Evolutionary conservation across 2,888 invertebrate species (phyloP).

Genomic region (Ectropis crepuscularia): DNA sequence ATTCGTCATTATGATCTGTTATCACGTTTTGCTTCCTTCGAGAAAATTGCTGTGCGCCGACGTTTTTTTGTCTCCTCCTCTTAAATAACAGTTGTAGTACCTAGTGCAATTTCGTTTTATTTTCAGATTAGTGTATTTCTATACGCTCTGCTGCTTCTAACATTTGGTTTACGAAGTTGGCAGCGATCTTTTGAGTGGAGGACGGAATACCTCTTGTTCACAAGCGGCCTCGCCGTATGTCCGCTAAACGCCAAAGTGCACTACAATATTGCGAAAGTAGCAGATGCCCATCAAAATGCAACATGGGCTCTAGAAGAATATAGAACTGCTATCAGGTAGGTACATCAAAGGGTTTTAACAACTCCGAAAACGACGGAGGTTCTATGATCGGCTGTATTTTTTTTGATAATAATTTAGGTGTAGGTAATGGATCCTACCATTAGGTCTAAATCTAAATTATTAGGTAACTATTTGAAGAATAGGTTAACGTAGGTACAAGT

Average conservation of each 20-base stretch:
- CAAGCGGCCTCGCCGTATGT: conserved; percentile 93
- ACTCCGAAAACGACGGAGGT: not conserved
- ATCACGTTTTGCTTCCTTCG: too few species aligned
- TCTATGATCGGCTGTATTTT: too few species aligned
- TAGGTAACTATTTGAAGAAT: too few species aligned
- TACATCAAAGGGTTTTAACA: not conserved
- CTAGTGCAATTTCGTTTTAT: conserved; percentile 4
- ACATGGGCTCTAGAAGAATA: conserved; percentile 91
- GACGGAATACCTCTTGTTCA: conserved; percentile 91
- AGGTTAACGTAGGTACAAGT: too few species aligned
- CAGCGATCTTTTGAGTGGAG: conserved; percentile 92
- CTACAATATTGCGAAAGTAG: conserved; percentile 96
- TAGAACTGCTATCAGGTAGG: conserved; percentile 88
- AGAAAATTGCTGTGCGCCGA: too few species aligned
- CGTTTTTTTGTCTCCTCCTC: too few species aligned
- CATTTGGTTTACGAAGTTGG: conserved; percentile 75
- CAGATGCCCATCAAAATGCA: conserved; percentile 89
- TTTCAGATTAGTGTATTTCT: conserved; percentile 50
- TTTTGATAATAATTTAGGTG: too few species aligned
- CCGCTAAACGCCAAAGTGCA: conserved; percentile 97
- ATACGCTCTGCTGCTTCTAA: conserved; percentile 51
- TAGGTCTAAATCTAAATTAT: too few species aligned
- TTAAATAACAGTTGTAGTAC: too few species aligned
- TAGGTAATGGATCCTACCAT: too few species aligned
- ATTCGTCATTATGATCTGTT: too few species aligned